These are phyloP conservation scores for Echiichthys vipera DNA, from an alignment of 2,797 vertebrate species.

Conservation along the genomic window DNA sequence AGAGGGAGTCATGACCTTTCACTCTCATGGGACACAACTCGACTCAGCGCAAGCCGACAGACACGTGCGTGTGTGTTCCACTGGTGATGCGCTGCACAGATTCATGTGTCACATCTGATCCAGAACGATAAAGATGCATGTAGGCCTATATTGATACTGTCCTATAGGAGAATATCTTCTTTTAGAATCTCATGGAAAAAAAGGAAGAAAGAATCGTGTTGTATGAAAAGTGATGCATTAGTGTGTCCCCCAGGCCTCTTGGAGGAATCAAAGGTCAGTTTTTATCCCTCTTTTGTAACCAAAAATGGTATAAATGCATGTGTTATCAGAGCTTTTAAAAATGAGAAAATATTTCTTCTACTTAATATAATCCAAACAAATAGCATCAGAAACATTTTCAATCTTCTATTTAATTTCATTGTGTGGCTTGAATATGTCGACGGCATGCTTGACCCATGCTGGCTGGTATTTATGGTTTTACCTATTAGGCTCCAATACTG, in stretches of 20 bases:
- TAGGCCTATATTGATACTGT: background rate
- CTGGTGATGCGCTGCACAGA: background rate
- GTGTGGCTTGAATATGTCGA: too few relatives aligned
- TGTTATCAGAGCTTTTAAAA: background rate
- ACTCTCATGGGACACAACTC: conserved; percentile 54
- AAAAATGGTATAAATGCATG: background rate
- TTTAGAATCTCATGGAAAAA: background rate
- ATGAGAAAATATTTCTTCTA: background rate
- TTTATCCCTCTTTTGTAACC: background rate
- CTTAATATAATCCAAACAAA: background rate
- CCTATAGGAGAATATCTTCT: background rate
- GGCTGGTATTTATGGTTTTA: background rate
- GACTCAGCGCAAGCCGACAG: conserved; percentile 62
- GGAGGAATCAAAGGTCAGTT: conserved; percentile 48
- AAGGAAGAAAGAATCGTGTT: background rate
- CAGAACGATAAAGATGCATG: background rate
- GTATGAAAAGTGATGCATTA: background rate
- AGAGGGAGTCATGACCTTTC: conserved; percentile 67
- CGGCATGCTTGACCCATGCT: background rate
- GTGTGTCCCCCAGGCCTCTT: conserved; percentile 45
- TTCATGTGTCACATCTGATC: background rate
- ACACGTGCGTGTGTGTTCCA: conserved; percentile 54
- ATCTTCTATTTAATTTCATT: too few relatives aligned
- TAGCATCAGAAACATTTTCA: background rate
- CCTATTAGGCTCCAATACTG: background rate